phyloP scores from a whole-genome alignment of 2,888 invertebrate species.

The Cerastis leucographa region DNA sequence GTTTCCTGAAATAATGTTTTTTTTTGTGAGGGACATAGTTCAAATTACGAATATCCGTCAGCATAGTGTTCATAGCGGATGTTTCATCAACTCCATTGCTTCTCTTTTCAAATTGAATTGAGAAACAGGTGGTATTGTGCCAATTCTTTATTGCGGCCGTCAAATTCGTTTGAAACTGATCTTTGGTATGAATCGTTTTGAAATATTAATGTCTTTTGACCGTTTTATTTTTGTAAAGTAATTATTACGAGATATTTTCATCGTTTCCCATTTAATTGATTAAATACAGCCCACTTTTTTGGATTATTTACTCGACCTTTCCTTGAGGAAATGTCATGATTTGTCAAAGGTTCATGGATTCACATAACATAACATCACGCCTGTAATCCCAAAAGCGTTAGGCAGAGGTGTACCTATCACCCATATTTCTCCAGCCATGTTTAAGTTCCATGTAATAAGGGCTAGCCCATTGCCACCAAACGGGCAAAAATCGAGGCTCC shows the following conservation, averaged over 20 bases:
- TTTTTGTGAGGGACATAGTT: neutral
- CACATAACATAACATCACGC: no score
- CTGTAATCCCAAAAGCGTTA: no score
- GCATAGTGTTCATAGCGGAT: constrained; percentile 42
- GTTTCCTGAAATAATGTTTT: neutral
- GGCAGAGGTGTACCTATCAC: no score
- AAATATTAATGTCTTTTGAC: neutral
- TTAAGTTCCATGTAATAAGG: no score
- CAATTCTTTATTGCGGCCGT: constrained; percentile 33
- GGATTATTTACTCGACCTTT: neutral
- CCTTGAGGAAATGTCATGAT: constrained; percentile 1
- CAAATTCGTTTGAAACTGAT: constrained; percentile 43
- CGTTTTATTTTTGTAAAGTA: neutral
- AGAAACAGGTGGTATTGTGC: constrained; percentile 49
- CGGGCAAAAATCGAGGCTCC: no score
- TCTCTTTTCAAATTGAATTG: constrained; percentile 68
- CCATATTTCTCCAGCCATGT: no score
- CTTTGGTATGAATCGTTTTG: constrained; percentile 10
- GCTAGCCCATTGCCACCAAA: no score
- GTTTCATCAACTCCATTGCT: constrained; percentile 63
- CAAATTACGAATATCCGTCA: constrained; percentile 13
- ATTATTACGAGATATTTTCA: neutral
- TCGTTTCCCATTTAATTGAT: neutral
- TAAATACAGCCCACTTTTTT: neutral
- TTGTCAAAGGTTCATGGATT: neutral